Percentiles rank a stretch among this genome's conserved stretches.
Conservation (phyloP, 2,113 vertebrate species). For the Etheostoma spectabile region DNA sequence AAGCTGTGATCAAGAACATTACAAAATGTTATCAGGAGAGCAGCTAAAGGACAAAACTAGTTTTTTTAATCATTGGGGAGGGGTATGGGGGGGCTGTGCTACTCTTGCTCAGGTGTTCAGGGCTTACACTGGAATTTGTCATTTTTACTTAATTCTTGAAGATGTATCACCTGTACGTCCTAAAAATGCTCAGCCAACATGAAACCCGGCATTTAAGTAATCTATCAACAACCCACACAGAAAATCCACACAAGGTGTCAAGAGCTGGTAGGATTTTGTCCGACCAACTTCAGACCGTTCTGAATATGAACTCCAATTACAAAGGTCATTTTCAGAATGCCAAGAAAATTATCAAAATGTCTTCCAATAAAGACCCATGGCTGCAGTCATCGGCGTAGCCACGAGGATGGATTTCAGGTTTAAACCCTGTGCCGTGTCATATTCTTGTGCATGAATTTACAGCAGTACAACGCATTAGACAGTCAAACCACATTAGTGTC, state of each 20-base stretch:
- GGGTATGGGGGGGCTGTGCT: neutral
- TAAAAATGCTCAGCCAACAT: conserved; percentile 39
- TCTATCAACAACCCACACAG: conserved; percentile 28
- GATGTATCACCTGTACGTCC: conserved; percentile 27
- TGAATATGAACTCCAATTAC: neutral
- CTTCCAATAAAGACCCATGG: neutral
- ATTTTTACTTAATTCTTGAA: conserved; percentile 44
- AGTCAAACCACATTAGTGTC: neutral
- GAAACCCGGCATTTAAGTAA: conserved; percentile 19
- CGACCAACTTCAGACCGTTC: neutral
- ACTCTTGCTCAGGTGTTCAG: conserved; percentile 15
- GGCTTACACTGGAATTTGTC: conserved; percentile 35
- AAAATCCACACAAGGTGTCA: neutral
- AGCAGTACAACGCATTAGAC: neutral
- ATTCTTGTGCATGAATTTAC: neutral
- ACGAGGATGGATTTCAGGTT: neutral
- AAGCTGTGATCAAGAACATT: conserved; percentile 40
- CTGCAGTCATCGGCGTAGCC: too few species aligned
- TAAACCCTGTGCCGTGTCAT: neutral
- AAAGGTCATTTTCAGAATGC: neutral
- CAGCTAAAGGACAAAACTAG: conserved; percentile 20
- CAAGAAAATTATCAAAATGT: neutral
- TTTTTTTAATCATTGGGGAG: neutral
- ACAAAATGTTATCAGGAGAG: conserved; percentile 29
- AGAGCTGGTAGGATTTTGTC: neutral